phyloP scores from a whole-genome alignment of 2,888 invertebrate genomes.

The Endomychus coccineus region DNA sequence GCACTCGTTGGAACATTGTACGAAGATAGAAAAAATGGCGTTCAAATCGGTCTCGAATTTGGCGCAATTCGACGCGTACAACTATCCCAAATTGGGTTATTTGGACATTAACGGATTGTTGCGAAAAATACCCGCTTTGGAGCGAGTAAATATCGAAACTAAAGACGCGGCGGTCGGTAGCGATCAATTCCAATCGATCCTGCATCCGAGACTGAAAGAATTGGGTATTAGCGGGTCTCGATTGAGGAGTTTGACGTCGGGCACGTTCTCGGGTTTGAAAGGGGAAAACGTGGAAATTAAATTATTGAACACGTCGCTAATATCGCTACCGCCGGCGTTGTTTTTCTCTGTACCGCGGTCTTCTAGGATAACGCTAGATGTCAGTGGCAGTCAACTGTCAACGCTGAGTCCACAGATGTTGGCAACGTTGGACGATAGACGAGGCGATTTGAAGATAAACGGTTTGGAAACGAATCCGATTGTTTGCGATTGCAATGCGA shows the following conservation, averaged over 20 bases:
- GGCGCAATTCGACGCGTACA: slow-evolving; percentile 61
- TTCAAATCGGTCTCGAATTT: slow-evolving; percentile 68
- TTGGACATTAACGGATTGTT: slow-evolving; percentile 79
- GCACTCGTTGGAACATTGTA: slow-evolving; percentile 59
- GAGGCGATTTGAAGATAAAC: slow-evolving; percentile 63
- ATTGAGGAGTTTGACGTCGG: slow-evolving; percentile 70
- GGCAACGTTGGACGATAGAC: slow-evolving; percentile 72
- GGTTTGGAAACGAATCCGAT: slow-evolving; percentile 77
- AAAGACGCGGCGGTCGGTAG: slow-evolving; percentile 76
- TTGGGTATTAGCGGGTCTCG: slow-evolving; percentile 69
- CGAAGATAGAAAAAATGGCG: slow-evolving; percentile 74
- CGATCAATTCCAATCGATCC: slow-evolving; percentile 70
- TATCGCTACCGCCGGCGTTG: slow-evolving; percentile 69
- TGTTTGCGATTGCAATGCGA: slow-evolving; percentile 76
- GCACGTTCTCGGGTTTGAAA: slow-evolving; percentile 75
- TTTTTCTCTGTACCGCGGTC: slow-evolving; percentile 84
- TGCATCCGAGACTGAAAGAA: slow-evolving; percentile 69
- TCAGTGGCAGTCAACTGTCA: slow-evolving; percentile 68
- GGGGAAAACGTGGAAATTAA: slow-evolving; percentile 64
- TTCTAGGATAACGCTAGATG: slow-evolving; percentile 68
- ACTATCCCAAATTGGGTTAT: slow-evolving; percentile 74
- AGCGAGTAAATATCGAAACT: slow-evolving; percentile 75
- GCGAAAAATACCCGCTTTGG: slow-evolving; percentile 64
- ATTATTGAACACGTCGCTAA: slow-evolving; percentile 73
- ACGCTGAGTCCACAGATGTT: slow-evolving; percentile 72